phyloP scores from a whole-genome alignment of 1,140 invertebrate species.

The Scaptomyza hsui region DNA sequence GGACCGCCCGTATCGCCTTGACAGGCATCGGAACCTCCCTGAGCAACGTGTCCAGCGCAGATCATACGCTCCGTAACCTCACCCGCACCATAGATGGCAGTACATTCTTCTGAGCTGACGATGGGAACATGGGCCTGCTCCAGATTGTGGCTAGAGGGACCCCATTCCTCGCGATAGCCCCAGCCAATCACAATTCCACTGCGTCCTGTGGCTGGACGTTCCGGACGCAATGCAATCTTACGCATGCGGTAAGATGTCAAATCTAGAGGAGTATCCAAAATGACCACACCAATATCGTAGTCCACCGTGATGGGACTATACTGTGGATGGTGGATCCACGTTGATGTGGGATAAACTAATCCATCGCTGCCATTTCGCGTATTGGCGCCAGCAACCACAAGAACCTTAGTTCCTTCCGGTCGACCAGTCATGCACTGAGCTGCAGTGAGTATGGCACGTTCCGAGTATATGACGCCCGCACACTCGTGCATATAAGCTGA shows the following conservation, averaged over 20 bases:
- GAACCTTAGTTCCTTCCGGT: conserved; percentile 34
- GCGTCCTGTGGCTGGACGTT: conserved; percentile 69
- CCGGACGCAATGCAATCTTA: conserved; percentile 42
- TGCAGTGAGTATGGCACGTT: conserved; percentile 53
- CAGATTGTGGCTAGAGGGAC: conserved; percentile 84
- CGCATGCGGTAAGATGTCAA: conserved; percentile 49
- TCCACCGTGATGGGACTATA: conserved; percentile 84
- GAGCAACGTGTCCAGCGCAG: conserved; percentile 86
- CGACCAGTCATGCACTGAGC: conserved; percentile 64
- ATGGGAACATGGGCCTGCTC: conserved; percentile 84
- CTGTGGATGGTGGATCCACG: conserved; percentile 84
- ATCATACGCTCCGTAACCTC: conserved; percentile 85
- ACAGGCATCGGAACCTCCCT: conserved; percentile 87
- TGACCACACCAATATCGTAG: conserved; percentile 87
- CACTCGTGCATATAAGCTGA: conserved; percentile 67
- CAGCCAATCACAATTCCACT: conserved; percentile 85
- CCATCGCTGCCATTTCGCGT: conserved; percentile 81
- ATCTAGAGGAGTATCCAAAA: conserved; percentile 61
- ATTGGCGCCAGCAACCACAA: conserved; percentile 65
- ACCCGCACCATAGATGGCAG: conserved; percentile 49
- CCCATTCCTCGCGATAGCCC: conserved; percentile 85
- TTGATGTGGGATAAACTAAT: conserved; percentile 68
- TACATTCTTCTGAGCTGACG: conserved; percentile 59
- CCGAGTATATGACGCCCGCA: conserved; percentile 64
- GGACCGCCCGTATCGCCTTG: conserved; percentile 89